Evolutionary conservation across 2,888 invertebrate genomes (phyloP).

Genomic region (Microplitis manilae): DNA sequence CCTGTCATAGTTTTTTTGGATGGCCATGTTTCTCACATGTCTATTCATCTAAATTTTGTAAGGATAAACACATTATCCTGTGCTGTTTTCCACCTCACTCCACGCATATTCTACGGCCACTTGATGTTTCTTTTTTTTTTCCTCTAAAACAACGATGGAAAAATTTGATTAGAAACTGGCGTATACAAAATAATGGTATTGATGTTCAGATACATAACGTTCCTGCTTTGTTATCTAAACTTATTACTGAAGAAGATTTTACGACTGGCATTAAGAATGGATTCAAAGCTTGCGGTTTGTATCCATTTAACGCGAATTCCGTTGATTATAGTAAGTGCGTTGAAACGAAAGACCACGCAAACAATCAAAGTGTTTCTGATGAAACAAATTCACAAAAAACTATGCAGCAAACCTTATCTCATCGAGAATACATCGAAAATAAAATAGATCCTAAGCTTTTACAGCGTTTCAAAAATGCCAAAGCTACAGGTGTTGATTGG

Average conservation of each 20-base stretch:
- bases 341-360: constrained; percentile 27
- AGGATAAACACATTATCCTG: constrained; percentile 51
- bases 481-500: constrained; percentile 31
- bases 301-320: constrained; percentile 13
- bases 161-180: constrained; percentile 39
- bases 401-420: constrained; percentile 19
- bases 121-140: constrained; percentile 50
- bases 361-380: constrained; percentile 33
- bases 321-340: constrained; percentile 45
- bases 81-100: constrained; percentile 52
- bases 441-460: constrained; percentile 41
- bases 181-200: constrained; percentile 29
- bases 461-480: constrained; percentile 39
- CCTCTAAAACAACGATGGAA: constrained; percentile 52
- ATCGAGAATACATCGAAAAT: constrained; percentile 40
- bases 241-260: constrained; percentile 40
- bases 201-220: constrained; percentile 48
- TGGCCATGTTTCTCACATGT: constrained; percentile 33
- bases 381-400: constrained; percentile 35
- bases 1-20: constrained; percentile 3
- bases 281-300: background rate
- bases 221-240: constrained; percentile 41
- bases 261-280: constrained; percentile 40
- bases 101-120: constrained; percentile 53
- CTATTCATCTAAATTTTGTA: constrained; percentile 51